A percentile compares a stretch with the other conserved stretches of the same genome.
Conservation (phyloP, 1,140 invertebrate species). For the Philotrypesis tridentata region DNA sequence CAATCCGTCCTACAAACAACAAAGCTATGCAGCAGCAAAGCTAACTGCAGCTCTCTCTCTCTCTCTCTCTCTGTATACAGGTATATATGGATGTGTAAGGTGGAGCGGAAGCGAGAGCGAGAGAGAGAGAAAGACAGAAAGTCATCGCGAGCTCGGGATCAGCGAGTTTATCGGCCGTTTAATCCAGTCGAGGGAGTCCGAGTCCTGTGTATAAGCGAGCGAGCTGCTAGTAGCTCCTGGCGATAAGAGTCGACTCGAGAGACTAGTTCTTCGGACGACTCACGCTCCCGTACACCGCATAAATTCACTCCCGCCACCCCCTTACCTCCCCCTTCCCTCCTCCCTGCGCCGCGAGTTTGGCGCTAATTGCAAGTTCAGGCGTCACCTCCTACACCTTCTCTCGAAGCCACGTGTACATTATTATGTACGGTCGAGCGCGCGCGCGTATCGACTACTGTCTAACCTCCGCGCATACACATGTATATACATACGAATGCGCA, state of each 20-base stretch:
- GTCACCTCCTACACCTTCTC: background rate
- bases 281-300: background rate
- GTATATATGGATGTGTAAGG: background rate
- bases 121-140: background rate
- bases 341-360: background rate
- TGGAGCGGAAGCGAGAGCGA: background rate
- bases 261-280: slow-evolving; percentile 18
- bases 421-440: background rate
- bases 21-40: background rate
- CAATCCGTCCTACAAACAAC: slow-evolving; percentile 24
- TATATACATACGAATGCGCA: background rate
- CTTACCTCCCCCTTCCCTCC: too few species aligned
- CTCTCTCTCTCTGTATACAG: too few species aligned
- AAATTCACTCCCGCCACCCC: background rate
- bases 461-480: background rate
- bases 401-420: background rate
- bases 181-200: slow-evolving; percentile 32
- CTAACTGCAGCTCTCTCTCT: too few species aligned
- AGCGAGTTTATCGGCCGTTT: slow-evolving; percentile 42
- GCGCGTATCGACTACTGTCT: background rate
- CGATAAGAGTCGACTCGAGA: slow-evolving; percentile 19
- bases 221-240: background rate
- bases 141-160: slow-evolving; percentile 15
- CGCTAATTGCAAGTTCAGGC: slow-evolving; percentile 35
- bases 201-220: background rate